phyloP scores from a whole-genome alignment of 2,888 invertebrate genomes.

The Neoitamus cyanurus region DNA sequence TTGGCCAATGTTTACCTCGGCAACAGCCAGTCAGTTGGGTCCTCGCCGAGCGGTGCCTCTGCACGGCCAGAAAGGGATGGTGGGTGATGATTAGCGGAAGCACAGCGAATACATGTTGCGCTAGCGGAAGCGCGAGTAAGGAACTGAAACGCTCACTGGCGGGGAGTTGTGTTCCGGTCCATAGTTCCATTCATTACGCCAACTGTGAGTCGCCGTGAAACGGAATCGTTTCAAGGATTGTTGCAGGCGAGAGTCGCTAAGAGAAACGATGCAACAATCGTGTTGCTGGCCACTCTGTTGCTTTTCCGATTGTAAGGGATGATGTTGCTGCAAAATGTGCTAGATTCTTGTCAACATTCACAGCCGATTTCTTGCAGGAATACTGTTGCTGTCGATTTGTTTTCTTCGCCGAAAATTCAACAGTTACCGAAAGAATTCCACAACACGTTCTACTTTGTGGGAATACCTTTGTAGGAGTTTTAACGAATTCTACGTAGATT shows the following conservation, averaged over 20 bases:
- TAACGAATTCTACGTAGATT: too few relatives aligned
- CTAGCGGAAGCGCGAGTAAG: not conserved
- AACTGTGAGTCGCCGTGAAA: not conserved
- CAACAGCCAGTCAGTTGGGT: slow-evolving; percentile 40
- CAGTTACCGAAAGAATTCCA: not conserved
- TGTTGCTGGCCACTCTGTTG: slow-evolving; percentile 7
- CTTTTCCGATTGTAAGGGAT: not conserved
- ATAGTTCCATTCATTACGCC: not conserved
- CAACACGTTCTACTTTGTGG: too few relatives aligned
- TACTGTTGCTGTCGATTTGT: not conserved
- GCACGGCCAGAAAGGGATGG: not conserved
- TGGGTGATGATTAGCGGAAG: slow-evolving; percentile 12
- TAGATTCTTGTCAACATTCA: not conserved
- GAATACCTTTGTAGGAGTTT: too few relatives aligned
- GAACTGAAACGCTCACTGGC: slow-evolving; percentile 17
- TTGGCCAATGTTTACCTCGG: slow-evolving; percentile 38
- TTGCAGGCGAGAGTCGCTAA: not conserved
- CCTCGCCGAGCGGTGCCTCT: not conserved
- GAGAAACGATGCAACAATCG: not conserved
- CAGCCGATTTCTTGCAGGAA: not conserved
- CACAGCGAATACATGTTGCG: not conserved
- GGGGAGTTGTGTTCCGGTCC: not conserved
- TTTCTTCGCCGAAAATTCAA: not conserved
- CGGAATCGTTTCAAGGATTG: not conserved
- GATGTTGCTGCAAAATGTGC: not conserved